A percentile compares a stretch with the other conserved stretches of the same genome.
These are phyloP conservation scores for Boloria selene DNA, from an alignment of 2,888 invertebrate genomes.

Conservation along the genomic window DNA sequence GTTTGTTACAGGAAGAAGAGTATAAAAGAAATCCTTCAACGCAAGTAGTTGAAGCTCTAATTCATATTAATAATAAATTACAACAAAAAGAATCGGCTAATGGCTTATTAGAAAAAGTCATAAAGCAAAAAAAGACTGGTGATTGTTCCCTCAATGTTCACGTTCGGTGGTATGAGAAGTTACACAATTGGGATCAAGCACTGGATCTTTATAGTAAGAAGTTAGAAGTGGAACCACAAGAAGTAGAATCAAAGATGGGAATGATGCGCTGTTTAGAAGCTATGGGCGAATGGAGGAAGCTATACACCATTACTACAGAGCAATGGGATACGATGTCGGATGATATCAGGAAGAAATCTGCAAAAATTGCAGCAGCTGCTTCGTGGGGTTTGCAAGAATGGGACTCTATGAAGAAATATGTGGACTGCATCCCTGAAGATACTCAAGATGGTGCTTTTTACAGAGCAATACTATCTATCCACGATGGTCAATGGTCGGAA, in stretches of 20 bases:
- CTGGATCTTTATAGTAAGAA: slow-evolving; percentile 92
- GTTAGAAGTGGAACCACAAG: slow-evolving; percentile 84
- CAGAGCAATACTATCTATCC: slow-evolving; percentile 94
- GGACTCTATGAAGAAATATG: slow-evolving; percentile 96
- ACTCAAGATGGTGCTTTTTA: slow-evolving; percentile 98
- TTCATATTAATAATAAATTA: slow-evolving; percentile 98
- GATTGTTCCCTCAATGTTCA: slow-evolving; percentile 77
- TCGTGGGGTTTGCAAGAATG: slow-evolving; percentile 98
- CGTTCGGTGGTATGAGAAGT: slow-evolving; percentile 98
- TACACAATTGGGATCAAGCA: slow-evolving; percentile 99
- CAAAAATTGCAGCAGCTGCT: slow-evolving; percentile 95
- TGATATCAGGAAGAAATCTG: slow-evolving; percentile 84
- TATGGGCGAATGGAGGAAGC: slow-evolving; percentile 97
- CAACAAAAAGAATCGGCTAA: slow-evolving; percentile 99
- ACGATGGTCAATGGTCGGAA: slow-evolving; percentile 87
- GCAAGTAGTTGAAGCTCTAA: slow-evolving; percentile 95
- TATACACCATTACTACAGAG: slow-evolving; percentile 90
- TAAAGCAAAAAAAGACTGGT: slow-evolving; percentile 87
- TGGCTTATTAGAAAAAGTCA: slow-evolving; percentile 94
- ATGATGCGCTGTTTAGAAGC: slow-evolving; percentile 98
- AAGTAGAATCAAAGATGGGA: slow-evolving; percentile 92
- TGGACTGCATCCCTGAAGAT: slow-evolving; percentile 92
- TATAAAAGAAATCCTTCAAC: slow-evolving; percentile 86
- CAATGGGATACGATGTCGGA: slow-evolving; percentile 75
- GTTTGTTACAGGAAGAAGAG: slow-evolving; percentile 88